Conservation (phyloP, 2,888 invertebrate species). For the Eumacrocentrus americanus region DNA sequence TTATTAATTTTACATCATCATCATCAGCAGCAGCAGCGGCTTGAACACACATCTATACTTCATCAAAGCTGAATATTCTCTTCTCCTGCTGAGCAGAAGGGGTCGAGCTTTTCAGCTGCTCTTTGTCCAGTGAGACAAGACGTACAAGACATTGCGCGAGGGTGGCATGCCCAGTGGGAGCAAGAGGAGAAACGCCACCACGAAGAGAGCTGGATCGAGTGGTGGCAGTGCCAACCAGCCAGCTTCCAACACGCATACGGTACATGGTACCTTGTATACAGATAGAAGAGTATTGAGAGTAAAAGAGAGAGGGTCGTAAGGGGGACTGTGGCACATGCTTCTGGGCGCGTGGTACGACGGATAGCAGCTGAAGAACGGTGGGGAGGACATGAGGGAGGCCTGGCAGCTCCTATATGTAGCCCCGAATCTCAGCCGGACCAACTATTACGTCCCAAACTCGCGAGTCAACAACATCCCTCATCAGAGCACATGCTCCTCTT, state of each 20-base stretch:
- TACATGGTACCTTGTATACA: slow-evolving; percentile 1
- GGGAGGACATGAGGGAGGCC: slow-evolving; percentile 49
- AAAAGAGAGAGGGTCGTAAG: slow-evolving; percentile 20
- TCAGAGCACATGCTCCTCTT: neutral
- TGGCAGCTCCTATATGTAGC: slow-evolving; percentile 60
- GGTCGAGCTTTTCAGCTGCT: slow-evolving; percentile 23
- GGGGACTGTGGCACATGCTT: slow-evolving; percentile 37
- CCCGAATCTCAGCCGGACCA: slow-evolving; percentile 56
- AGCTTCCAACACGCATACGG: neutral
- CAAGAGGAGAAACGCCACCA: too few species aligned
- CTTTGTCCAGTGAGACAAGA: slow-evolving; percentile 20
- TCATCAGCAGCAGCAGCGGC: too few species aligned
- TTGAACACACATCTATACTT: too few species aligned
- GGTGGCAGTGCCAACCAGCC: slow-evolving; percentile 17
- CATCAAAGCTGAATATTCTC: neutral
- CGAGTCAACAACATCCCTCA: slow-evolving; percentile 46
- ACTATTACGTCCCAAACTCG: slow-evolving; percentile 57
- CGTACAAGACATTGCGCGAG: slow-evolving; percentile 17
- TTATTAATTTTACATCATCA: too few species aligned
- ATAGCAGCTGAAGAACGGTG: slow-evolving; percentile 37
- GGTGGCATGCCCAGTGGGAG: slow-evolving; percentile 20
- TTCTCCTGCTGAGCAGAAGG: neutral
- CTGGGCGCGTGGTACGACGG: slow-evolving; percentile 35
- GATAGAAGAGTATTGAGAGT: slow-evolving; percentile 12
- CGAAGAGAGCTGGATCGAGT: too few species aligned